Evolutionary conservation across 2,888 invertebrate species (phyloP), one percentile per base, ranked within the genome.

Genomic region (Scelioninae gen. 2): DNA sequence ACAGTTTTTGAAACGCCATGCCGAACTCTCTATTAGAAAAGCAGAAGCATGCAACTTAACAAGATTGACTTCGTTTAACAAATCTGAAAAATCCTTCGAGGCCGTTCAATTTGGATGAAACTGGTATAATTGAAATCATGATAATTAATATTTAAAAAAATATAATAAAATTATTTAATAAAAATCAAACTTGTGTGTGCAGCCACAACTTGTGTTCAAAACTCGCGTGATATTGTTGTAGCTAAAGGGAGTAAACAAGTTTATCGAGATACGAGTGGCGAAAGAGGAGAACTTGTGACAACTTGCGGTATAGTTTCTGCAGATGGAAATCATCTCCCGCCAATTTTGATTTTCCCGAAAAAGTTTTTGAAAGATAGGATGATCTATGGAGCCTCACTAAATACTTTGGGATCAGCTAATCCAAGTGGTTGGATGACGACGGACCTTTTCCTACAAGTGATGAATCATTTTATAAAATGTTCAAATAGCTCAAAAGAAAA

Each of bases 1-100:
- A 13, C 10, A 25, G n/a, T 55, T 55, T 22, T 10, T 55, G 11
- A 55, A 55, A 37, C 13, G 55, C 37, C 37, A 55, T 55, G 9
- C 37, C 7, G 22, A 37, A 5, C 1, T 55, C n/a, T 55, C 55
- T 13, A 37, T 55, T 11, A 19, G 55, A 10, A 55, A 35, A 37
- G 39, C 41, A 19, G 37, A 55, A 19, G 41, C 22, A 35, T 39
- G 25, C 18, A 55, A 39, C 19, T 28, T 37, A 13, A 37, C 19
- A 7, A 9, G 55, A 37, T 13, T 37, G 18, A 37, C 55, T 2
- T 18, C 16, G 6, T 55, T 39, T 16, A 55, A 55, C 19, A n/a
- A n/a, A n/a, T n/a, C n/a, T n/a, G n/a, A n/a, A n/a, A n/a, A n/a
- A n/a, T n/a, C n/a, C n/a, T n/a, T n/a, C n/a, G n/a, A n/a, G n/a